Conservation (phyloP, 2,797 vertebrate genomes). For the Clarias laeviceps region DNA sequence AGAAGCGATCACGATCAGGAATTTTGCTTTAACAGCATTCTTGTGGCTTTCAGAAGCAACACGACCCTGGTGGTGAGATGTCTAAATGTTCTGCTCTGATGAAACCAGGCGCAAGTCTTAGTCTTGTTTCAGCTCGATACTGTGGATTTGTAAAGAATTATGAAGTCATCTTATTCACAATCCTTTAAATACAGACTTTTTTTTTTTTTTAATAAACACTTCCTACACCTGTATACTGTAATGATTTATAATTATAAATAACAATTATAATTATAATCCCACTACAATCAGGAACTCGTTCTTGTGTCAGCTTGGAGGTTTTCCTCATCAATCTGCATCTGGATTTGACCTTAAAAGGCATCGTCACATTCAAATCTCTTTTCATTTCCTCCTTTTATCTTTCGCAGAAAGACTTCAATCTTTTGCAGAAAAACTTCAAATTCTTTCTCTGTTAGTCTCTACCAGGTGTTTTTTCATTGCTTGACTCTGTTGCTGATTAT, state of each 20-base stretch:
- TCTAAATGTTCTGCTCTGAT: background rate
- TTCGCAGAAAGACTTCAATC: background rate
- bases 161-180: background rate
- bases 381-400: background rate
- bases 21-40: conserved; percentile 22
- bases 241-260: no score
- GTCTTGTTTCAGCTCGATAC: background rate
- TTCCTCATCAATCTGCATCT: background rate
- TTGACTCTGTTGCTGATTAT: background rate
- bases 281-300: background rate
- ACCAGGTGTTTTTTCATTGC: background rate
- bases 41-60: conserved; percentile 32
- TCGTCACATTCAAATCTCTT: background rate
- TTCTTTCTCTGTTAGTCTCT: background rate
- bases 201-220: no score
- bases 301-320: background rate
- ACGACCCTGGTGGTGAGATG: background rate
- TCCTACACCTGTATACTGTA: background rate
- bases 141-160: background rate
- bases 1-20: background rate
- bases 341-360: background rate
- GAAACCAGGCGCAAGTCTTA: background rate
- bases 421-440: no score
- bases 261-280: no score
- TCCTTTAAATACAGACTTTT: background rate